A percentile compares a stretch with the other conserved stretches of the same genome.
Conservation (phyloP, 2,888 invertebrate species). For the Drosophila antonietae region DNA sequence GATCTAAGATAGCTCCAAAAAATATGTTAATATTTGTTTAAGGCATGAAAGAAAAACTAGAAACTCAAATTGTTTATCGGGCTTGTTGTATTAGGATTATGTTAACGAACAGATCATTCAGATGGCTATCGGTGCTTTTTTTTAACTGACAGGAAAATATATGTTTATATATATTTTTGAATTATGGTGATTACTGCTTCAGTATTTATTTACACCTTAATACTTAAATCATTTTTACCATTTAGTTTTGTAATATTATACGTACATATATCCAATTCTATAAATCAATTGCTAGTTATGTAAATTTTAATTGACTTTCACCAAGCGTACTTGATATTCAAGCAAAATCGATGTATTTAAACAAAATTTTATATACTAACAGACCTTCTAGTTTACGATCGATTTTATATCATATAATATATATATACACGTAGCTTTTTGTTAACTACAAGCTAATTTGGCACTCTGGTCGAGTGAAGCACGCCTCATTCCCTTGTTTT, state of each 20-base stretch:
- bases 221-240: background rate
- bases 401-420: background rate
- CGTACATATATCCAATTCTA: background rate
- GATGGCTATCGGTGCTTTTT: no score
- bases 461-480: conserved; percentile 10
- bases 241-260: background rate
- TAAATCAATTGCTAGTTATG: background rate
- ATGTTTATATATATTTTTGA: no score
- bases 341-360: background rate
- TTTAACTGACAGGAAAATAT: no score
- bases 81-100: no score
- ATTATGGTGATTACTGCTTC: no score
- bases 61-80: background rate
- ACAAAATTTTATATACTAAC: background rate
- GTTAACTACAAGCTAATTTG: conserved; percentile 4
- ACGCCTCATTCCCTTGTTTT: conserved; percentile 31
- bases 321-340: background rate
- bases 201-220: no score
- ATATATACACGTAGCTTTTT: background rate
- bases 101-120: no score
- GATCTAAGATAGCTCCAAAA: background rate
- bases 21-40: background rate
- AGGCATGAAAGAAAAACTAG: no score
- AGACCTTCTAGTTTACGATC: conserved; percentile 7
- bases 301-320: background rate